Base-by-base conservation (phyloP, 2,888 invertebrate species). In the Tipula lateralis region DNA sequence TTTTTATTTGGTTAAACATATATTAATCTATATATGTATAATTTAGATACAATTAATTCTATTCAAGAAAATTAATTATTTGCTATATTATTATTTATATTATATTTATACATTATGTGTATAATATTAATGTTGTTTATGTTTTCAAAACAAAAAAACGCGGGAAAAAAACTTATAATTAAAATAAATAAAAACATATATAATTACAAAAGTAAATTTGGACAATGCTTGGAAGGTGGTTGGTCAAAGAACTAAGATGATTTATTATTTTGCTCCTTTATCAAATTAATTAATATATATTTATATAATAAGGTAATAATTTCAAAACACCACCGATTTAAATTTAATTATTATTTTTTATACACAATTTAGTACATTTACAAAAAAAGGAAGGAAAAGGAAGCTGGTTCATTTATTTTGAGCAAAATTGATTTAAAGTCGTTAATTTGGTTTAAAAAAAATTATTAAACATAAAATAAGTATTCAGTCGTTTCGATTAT, bases 241-340 rank as follows among this genome's bases (percentile, higher is more conserved):
- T 13, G 13, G 50, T 24, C 24, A 66, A 19, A 66, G 66, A 66
- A 66, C 66, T 24, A 66, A 66, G 24, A 12, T 66, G 13, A 13
- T 66, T 24, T 66, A 6, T 44, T 39, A 13, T 39, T 36, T 44
- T 66, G 24, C 24, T 66, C 12, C 13, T 39, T 32, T n/a, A n/a
- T n/a, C n/a, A 32, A 39, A 39, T 24, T 24, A 66, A 24, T 9
- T 24, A 66, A 66, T 66, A 9, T n/a, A n/a, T n/a, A n/a, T n/a
- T n/a, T n/a, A n/a, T n/a, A n/a, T n/a, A n/a, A n/a, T n/a, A n/a
- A n/a, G n/a, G n/a, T 66, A 66, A 66, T 66, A 66, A 66, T 66
- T n/a, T n/a, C n/a, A n/a, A 66, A 66, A 66, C 66, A 66, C 24
- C 66, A 66, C 66, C 66, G 66, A 66, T 66, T 66, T 66, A 66